Conservation (phyloP, 2,113 vertebrate genomes). For the Siniperca knerii region DNA sequence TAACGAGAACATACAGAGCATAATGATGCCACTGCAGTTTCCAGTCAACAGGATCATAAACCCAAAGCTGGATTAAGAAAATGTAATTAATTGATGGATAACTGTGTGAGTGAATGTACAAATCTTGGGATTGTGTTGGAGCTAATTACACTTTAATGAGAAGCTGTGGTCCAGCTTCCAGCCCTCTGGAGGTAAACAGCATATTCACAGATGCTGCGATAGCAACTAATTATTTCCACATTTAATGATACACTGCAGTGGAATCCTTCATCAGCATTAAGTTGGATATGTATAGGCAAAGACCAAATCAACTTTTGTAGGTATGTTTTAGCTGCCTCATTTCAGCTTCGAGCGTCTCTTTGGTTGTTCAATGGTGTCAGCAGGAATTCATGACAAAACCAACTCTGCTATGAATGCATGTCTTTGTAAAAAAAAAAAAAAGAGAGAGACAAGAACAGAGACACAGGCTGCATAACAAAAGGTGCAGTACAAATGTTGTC, state of each 20-base stretch:
- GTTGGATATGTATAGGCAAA: background rate
- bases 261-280: background rate
- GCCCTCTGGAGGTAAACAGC: constrained; percentile 25
- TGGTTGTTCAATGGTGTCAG: background rate
- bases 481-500: constrained; percentile 15
- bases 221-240: constrained; percentile 27
- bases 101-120: constrained; percentile 21
- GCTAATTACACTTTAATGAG: constrained; percentile 59
- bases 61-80: constrained; percentile 30
- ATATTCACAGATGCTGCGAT: constrained; percentile 25
- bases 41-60: background rate
- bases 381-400: background rate
- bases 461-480: constrained; percentile 12
- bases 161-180: constrained; percentile 30
- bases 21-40: constrained; percentile 1
- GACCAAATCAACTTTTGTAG: background rate
- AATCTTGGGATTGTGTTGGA: constrained; percentile 23
- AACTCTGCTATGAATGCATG: constrained; percentile 5
- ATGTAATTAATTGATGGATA: constrained; percentile 22
- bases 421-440: background rate
- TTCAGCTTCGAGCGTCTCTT: background rate
- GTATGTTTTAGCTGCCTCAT: constrained; percentile 1
- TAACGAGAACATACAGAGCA: background rate
- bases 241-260: background rate
- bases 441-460: background rate